Evolutionary conservation across 1,140 invertebrate genomes (phyloP), one percentile per base, ranked within the genome.

Genomic region (Apis laboriosa): DNA sequence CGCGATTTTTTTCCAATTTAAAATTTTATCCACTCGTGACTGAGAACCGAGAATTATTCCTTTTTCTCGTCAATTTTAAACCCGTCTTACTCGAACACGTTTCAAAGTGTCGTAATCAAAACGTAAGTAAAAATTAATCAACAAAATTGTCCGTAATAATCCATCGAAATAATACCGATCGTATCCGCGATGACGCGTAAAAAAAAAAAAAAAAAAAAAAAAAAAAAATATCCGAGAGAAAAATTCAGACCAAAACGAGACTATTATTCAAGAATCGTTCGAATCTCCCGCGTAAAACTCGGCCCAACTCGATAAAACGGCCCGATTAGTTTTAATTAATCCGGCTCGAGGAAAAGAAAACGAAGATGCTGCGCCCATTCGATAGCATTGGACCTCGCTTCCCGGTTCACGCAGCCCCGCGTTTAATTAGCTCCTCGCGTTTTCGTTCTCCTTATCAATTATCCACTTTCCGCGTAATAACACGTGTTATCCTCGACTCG

Each of bases 401-500:
- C 70, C 78, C 28, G 28, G 21, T 63, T 80, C 68, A 56, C 71
- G 60, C 61, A 63, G 28, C 51, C 60, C 21, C 51, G 34, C 34
- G 34, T 80, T 80, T 80, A 80, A 80, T 80, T 80, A 80, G 51
- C 78, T 15, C 21, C 58, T 28, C 60, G 28, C 34, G 34, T 43
- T 49, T 55, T 74, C 60, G 15, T 80, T 73, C 58, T 13, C 49
- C 70, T 80, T 80, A 80, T 80, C 71, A 80, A 80, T 72, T 74
- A 74, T 72, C 71, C 78, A 74, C 60, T 74, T 80, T 63, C 70
- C 64, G 56, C 7, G 70, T 66, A 77, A 77, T 77, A 77, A 77
- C 61, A 77, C 28, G 51, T 64, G 70, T 80, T 80, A 77, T 28
- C 34, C 78, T 34, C 58, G 28, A 13, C 51, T 55, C 12, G 2